Percentiles rank a stretch among this genome's conserved stretches.
phyloP scores from a whole-genome alignment of 2,113 vertebrate genomes.

The Nyctibius bracteatus region DNA sequence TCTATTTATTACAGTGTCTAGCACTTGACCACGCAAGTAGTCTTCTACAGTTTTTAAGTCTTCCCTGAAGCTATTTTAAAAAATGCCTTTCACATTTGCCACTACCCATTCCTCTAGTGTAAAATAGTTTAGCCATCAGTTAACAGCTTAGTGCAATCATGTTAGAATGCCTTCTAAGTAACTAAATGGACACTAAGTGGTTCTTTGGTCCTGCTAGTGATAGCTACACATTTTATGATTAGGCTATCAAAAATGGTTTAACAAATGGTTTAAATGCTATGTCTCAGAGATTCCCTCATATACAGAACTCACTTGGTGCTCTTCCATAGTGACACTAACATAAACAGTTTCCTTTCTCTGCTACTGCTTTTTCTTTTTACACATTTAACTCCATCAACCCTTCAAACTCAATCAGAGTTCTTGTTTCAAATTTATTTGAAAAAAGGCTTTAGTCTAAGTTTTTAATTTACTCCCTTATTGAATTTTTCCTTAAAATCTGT shows the following conservation, averaged over 20 bases:
- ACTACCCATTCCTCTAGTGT: background rate
- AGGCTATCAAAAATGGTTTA: background rate
- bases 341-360: background rate
- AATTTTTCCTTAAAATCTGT: background rate
- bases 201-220: background rate
- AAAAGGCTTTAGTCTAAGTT: background rate
- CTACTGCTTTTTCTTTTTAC: background rate
- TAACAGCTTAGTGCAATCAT: background rate
- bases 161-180: background rate
- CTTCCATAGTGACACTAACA: background rate
- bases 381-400: background rate
- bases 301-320: fast-evolving
- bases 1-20: background rate
- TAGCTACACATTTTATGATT: background rate
- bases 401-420: background rate
- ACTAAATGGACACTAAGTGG: background rate
- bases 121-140: background rate
- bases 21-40: background rate
- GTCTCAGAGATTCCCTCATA: background rate
- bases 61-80: background rate
- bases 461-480: background rate
- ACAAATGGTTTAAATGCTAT: background rate
- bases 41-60: background rate
- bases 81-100: background rate
- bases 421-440: background rate